These are phyloP conservation scores for Tipula confusa DNA, from an alignment of 2,888 invertebrate species.

Conservation along the genomic window DNA sequence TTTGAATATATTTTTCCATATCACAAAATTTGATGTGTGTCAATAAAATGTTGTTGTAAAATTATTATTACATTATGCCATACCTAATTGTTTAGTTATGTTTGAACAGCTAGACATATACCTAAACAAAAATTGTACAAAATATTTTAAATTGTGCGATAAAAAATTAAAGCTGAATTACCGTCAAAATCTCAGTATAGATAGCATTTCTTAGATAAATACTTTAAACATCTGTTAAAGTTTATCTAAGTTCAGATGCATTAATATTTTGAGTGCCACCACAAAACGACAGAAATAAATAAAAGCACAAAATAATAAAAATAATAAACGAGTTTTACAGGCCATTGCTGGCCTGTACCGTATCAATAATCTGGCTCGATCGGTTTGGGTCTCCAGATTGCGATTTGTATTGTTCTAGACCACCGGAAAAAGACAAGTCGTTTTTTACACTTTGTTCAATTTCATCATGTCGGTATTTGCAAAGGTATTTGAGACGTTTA, in stretches of 20 bases:
- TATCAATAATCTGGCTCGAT: too few relatives aligned
- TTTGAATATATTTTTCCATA: not conserved
- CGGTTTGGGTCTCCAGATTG: too few relatives aligned
- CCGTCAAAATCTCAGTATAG: not conserved
- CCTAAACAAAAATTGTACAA: not conserved
- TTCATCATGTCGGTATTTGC: too few relatives aligned
- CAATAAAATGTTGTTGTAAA: not conserved
- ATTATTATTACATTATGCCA: not conserved
- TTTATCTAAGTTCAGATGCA: not conserved
- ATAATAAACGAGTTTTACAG: too few relatives aligned
- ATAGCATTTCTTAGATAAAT: not conserved
- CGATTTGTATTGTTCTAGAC: too few relatives aligned
- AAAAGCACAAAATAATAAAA: too few relatives aligned
- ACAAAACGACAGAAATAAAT: not conserved
- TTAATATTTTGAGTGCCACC: not conserved
- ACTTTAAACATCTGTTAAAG: not conserved
- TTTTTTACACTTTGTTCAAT: too few relatives aligned
- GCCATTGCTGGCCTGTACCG: too few relatives aligned
- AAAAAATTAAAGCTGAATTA: not conserved
- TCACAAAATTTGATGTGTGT: not conserved
- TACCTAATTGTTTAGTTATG: not conserved
- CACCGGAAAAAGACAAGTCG: too few relatives aligned
- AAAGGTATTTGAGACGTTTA: too few relatives aligned
- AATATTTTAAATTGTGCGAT: not conserved
- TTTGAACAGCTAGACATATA: not conserved